Conservation (phyloP, 2,797 vertebrate genomes). For the Bufotes viridis region DNA sequence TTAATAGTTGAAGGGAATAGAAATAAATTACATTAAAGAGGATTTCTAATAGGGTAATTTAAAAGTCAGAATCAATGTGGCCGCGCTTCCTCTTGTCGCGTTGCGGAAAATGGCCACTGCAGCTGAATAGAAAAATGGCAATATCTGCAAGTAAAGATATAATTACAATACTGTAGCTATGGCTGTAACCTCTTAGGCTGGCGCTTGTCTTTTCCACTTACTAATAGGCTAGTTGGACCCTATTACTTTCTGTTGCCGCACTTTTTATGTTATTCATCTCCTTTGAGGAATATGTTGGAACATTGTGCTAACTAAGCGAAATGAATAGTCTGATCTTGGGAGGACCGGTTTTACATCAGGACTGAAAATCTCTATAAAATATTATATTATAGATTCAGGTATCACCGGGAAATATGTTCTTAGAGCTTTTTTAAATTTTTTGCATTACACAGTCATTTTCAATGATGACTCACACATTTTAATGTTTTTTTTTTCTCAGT, state of each 20-base stretch:
- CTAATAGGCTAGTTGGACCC: neutral
- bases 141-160: neutral
- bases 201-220: no score
- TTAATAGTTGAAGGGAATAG: no score
- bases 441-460: neutral
- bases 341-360: neutral
- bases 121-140: no score
- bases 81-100: no score
- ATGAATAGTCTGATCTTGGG: neutral
- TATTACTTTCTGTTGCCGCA: neutral
- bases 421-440: neutral
- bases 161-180: neutral
- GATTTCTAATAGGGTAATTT: neutral
- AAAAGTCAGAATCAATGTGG: neutral
- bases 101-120: no score
- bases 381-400: neutral
- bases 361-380: neutral
- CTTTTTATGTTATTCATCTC: neutral
- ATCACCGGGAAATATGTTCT: neutral
- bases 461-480: slow-evolving; percentile 27
- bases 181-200: neutral
- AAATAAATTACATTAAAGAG: neutral
- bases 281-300: neutral
- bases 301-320: neutral
- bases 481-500: neutral